Conservation (phyloP, 2,888 invertebrate genomes). For the Aplocera efformata region DNA sequence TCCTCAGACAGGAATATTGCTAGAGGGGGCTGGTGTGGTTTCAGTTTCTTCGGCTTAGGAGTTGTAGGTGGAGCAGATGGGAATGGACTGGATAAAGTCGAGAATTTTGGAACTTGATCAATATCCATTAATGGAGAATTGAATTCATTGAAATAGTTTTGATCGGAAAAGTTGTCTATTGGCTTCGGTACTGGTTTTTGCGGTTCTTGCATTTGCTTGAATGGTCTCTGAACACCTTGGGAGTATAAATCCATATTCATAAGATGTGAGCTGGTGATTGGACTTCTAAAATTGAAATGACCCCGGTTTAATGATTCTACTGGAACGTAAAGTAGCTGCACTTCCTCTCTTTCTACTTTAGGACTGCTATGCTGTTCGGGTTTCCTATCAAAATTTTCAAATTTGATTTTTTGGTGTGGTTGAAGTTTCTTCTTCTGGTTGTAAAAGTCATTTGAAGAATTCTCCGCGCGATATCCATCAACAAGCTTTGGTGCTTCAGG, state of each 20-base stretch:
- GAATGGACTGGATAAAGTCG: constrained; percentile 59
- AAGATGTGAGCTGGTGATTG: constrained; percentile 45
- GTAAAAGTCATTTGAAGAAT: constrained; percentile 43
- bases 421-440: constrained; percentile 53
- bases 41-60: constrained; percentile 79
- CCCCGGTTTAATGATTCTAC: constrained; percentile 84
- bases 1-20: constrained; percentile 87
- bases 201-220: constrained; percentile 49
- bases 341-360: constrained; percentile 81
- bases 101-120: constrained; percentile 62
- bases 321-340: constrained; percentile 91
- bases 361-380: constrained; percentile 36
- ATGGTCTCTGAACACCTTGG: constrained; percentile 46
- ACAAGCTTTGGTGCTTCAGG: constrained; percentile 59
- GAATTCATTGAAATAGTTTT: constrained; percentile 60
- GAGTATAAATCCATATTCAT: constrained; percentile 56
- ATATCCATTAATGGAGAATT: constrained; percentile 43
- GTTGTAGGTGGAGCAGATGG: constrained; percentile 67
- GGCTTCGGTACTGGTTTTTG: constrained; percentile 47
- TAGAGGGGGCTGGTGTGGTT: constrained; percentile 91
- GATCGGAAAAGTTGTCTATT: constrained; percentile 45
- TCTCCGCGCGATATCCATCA: constrained; percentile 68
- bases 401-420: constrained; percentile 65
- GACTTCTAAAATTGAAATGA: constrained; percentile 63
- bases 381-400: constrained; percentile 52